These are phyloP conservation scores for Drosophila ironensis DNA, from an alignment of 1,140 invertebrate genomes.

Conservation along the genomic window DNA sequence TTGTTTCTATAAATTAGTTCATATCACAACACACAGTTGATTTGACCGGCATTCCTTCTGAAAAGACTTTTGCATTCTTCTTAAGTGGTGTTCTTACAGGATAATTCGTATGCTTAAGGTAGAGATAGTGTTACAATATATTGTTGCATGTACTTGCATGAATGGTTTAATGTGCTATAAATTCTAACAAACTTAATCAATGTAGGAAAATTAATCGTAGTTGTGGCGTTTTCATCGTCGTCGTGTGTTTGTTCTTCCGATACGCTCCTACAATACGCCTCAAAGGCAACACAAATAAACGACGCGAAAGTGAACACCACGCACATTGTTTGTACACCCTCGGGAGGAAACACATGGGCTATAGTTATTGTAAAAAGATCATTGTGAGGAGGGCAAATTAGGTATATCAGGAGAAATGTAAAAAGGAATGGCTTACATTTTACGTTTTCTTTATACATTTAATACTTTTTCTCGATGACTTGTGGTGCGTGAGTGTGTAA, in stretches of 20 bases:
- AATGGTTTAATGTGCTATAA: conserved; percentile 64
- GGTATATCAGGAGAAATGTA: no score
- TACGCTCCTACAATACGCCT: conserved; percentile 31
- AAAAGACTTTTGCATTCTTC: conserved; percentile 48
- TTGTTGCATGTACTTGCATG: conserved; percentile 41
- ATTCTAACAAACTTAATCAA: conserved; percentile 74
- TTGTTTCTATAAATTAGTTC: conserved; percentile 74
- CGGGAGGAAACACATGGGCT: conserved; percentile 17
- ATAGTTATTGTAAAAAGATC: conserved; percentile 5
- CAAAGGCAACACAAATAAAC: conserved; percentile 49
- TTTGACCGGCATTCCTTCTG: conserved; percentile 63
- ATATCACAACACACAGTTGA: conserved; percentile 81
- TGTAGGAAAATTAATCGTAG: conserved; percentile 71
- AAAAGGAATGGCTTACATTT: conserved; percentile 70
- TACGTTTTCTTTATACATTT: conserved; percentile 61
- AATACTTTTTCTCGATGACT: conserved; percentile 29
- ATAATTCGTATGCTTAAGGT: conserved; percentile 36
- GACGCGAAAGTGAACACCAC: conserved; percentile 11
- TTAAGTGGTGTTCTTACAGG: conserved; percentile 37
- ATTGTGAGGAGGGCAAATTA: no score
- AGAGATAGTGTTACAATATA: conserved; percentile 34
- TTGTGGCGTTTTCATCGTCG: conserved; percentile 60
- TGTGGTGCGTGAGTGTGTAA: background rate
- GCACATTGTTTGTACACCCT: conserved; percentile 38
- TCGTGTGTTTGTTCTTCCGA: background rate